A percentile compares a stretch with the other conserved stretches of the same genome.
Conservation (phyloP, 2,797 vertebrate genomes). For the Mus caroli region DNA sequence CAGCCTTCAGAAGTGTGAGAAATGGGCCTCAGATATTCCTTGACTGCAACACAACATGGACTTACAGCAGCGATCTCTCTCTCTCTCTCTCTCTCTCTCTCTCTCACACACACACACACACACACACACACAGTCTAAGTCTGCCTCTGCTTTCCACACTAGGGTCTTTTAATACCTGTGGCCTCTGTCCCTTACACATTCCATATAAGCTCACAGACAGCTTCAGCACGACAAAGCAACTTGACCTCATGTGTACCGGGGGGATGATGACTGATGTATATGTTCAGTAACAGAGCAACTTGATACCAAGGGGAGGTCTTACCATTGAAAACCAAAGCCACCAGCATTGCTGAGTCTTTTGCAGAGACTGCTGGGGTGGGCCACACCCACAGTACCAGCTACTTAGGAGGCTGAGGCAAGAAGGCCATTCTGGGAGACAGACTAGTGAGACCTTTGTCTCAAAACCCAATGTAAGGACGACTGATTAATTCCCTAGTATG, state of each 20-base stretch:
- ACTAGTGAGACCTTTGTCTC: background rate
- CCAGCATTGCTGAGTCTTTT: background rate
- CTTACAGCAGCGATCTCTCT: background rate
- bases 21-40: background rate
- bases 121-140: fast-evolving
- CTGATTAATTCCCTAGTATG: background rate
- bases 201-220: background rate
- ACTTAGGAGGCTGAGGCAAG: background rate
- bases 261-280: no score
- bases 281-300: background rate
- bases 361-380: background rate
- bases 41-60: background rate
- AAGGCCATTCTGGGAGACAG: background rate
- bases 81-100: no score
- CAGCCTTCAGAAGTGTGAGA: background rate
- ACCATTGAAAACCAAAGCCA: background rate
- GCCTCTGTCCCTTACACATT: no score
- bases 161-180: background rate
- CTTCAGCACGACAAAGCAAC: background rate
- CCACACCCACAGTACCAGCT: background rate
- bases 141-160: background rate
- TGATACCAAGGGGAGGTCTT: background rate
- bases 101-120: no score
- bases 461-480: background rate
- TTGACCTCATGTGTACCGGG: fast-evolving